phyloP scores from a whole-genome alignment of 1,140 invertebrate genomes.

The Heliconius hermathena region DNA sequence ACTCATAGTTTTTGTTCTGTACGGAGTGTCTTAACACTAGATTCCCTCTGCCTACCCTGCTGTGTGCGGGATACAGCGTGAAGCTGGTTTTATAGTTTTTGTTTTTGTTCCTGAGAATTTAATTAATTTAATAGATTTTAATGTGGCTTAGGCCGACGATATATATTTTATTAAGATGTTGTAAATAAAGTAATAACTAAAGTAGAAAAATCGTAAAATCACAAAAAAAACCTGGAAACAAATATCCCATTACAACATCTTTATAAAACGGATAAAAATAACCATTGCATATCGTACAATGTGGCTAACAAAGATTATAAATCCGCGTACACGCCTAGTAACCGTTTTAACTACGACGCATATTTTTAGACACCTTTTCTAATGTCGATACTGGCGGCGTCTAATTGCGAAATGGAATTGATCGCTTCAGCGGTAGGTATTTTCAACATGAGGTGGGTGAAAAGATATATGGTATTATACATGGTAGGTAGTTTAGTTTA shows the following conservation, averaged over 20 bases:
- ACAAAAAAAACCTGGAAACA: background rate
- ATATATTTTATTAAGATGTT: no score
- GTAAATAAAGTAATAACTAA: no score
- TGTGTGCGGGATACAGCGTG: no score
- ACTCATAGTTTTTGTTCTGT: no score
- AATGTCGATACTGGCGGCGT: conserved; percentile 23
- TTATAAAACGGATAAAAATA: background rate
- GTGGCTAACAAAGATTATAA: conserved; percentile 19
- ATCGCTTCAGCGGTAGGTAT: conserved; percentile 18
- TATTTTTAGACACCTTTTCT: conserved; percentile 31
- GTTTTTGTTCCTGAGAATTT: no score
- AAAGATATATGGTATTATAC: background rate
- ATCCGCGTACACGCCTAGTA: conserved; percentile 23
- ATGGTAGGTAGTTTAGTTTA: background rate
- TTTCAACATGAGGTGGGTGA: conserved; percentile 17
- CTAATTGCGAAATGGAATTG: conserved; percentile 32
- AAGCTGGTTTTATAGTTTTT: no score
- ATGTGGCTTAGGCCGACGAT: no score
- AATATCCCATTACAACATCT: background rate
- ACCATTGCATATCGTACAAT: conserved; percentile 15
- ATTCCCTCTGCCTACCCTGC: no score
- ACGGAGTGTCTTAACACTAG: no score
- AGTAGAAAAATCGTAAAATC: background rate
- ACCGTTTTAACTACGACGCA: conserved; percentile 23
- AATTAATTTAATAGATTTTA: no score